phyloP scores from a whole-genome alignment of 2,113 vertebrate genomes.

The Sphaerodactylus townsendi region DNA sequence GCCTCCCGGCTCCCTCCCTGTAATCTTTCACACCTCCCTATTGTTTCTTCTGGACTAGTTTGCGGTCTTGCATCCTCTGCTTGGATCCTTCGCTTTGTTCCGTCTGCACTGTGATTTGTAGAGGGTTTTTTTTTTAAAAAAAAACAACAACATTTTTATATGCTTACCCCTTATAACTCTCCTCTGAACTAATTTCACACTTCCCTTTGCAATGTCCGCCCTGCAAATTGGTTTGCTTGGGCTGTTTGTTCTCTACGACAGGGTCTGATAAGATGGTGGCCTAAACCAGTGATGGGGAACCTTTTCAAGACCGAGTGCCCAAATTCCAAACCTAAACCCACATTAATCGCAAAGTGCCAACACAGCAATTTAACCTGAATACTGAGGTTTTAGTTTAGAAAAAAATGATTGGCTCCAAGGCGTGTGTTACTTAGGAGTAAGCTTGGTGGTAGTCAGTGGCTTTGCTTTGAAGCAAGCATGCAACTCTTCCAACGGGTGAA shows the following conservation, averaged over 20 bases:
- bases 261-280: neutral
- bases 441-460: too few species aligned
- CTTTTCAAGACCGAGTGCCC: too few species aligned
- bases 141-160: neutral
- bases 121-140: neutral
- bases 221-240: constrained; percentile 9
- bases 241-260: neutral
- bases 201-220: neutral
- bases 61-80: neutral
- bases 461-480: too few species aligned
- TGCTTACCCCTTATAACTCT: neutral
- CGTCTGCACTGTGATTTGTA: neutral
- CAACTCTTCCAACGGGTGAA: too few species aligned
- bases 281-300: too few species aligned
- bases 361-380: too few species aligned
- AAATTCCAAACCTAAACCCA: too few species aligned
- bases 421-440: too few species aligned
- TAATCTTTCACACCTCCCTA: constrained; percentile 14
- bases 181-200: constrained; percentile 18
- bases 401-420: too few species aligned
- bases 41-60: neutral
- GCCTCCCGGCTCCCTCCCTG: neutral
- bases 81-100: neutral
- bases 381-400: too few species aligned
- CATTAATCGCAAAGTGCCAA: too few species aligned